A percentile compares a stretch with the other conserved stretches of the same genome.
phyloP scores from a whole-genome alignment of 2,113 vertebrate species.

The Baryphthengus martii region DNA sequence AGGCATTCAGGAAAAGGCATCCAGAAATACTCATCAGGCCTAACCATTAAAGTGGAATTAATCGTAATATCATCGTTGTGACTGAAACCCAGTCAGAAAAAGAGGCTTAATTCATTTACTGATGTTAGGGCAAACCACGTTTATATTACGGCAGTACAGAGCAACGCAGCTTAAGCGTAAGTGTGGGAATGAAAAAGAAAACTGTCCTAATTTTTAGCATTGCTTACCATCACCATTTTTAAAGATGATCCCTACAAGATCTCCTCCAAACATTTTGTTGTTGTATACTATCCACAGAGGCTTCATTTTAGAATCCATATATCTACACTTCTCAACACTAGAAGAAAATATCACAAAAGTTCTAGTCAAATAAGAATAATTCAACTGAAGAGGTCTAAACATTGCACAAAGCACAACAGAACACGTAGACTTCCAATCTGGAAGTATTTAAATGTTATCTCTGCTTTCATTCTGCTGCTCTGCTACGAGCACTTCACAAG shows the following conservation, averaged over 20 bases:
- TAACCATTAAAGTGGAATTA: neutral
- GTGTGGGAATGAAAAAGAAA: neutral
- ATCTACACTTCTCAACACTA: constrained; percentile 94
- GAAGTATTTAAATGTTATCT: neutral
- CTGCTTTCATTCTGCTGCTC: neutral
- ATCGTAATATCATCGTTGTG: neutral
- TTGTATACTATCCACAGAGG: constrained; percentile 97
- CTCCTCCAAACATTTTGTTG: constrained; percentile 89
- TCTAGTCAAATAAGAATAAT: neutral
- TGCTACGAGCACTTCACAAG: neutral
- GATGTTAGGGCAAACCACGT: neutral
- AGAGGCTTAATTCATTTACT: neutral
- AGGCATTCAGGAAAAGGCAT: neutral
- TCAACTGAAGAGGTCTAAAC: neutral
- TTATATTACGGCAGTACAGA: neutral
- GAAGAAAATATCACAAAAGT: neutral
- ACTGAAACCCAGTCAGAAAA: neutral
- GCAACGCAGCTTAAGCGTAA: neutral
- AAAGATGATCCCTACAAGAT: constrained; percentile 93
- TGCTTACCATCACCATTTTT: constrained; percentile 95
- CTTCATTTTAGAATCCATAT: constrained; percentile 99
- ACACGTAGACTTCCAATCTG: neutral
- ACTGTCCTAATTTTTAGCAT: neutral
- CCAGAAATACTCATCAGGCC: neutral
- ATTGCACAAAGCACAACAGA: neutral